Evolutionary conservation across 2,797 vertebrate genomes (phyloP).

Genomic region (Syngnathus rostellatus): DNA sequence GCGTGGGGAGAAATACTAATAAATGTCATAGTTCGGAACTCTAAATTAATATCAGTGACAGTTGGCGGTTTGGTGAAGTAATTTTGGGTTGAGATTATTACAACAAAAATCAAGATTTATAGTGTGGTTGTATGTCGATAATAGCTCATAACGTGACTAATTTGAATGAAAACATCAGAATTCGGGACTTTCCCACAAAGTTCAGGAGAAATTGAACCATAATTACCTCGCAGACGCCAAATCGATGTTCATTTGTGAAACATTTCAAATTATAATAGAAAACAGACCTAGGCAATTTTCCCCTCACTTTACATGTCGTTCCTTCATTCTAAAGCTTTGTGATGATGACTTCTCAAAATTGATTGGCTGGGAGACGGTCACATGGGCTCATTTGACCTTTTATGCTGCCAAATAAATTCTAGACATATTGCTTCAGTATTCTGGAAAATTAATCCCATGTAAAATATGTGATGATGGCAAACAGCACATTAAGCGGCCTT

Average conservation of each 20-base stretch:
- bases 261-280: background rate
- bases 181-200: background rate
- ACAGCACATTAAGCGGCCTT: background rate
- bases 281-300: background rate
- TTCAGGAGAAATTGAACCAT: background rate
- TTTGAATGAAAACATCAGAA: background rate
- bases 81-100: no score
- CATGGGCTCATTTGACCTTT: background rate
- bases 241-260: background rate
- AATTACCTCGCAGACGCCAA: background rate
- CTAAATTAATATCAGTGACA: no score
- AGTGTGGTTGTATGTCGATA: background rate
- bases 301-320: background rate
- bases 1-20: no score
- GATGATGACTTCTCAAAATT: background rate
- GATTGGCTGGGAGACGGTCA: background rate
- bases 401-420: background rate
- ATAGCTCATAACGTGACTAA: background rate
- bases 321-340: background rate
- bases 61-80: no score
- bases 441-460: background rate
- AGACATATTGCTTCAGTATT: no score
- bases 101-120: no score
- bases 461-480: no score
- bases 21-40: no score